Conservation (phyloP, 1,140 invertebrate genomes). For the Orussus abietinus region DNA sequence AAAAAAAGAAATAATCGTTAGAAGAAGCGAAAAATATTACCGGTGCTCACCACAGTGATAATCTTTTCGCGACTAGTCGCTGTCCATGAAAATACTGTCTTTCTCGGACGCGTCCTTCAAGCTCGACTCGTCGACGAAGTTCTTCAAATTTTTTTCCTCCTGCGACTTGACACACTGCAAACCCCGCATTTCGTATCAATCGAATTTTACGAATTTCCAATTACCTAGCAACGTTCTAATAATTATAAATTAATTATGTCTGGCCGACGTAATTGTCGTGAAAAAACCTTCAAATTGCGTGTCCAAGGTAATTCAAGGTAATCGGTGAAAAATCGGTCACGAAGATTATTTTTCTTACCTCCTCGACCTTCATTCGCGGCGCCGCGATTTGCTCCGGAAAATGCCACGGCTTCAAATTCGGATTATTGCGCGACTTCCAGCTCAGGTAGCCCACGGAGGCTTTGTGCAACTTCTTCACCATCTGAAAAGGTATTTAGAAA, state of each 20-base stretch:
- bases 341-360: slow-evolving; percentile 48
- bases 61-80: slow-evolving; percentile 48
- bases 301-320: slow-evolving; percentile 1
- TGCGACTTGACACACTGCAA: slow-evolving; percentile 49
- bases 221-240: slow-evolving; percentile 2
- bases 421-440: slow-evolving; percentile 77
- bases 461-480: slow-evolving; percentile 77
- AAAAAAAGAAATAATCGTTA: no score
- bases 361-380: slow-evolving; percentile 63
- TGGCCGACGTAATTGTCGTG: slow-evolving; percentile 5
- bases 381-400: slow-evolving; percentile 76
- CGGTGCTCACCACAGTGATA: no score
- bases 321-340: slow-evolving; percentile 5
- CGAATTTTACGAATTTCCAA: not conserved
- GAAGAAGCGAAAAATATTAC: no score
- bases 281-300: slow-evolving; percentile 1
- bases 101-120: slow-evolving; percentile 36
- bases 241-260: slow-evolving; percentile 7
- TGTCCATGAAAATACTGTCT: slow-evolving; percentile 43
- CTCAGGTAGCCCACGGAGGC: slow-evolving; percentile 71
- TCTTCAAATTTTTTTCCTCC: slow-evolving; percentile 50
- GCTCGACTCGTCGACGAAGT: slow-evolving; percentile 49
- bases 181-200: slow-evolving; percentile 3
- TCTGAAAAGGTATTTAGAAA: slow-evolving; percentile 32
- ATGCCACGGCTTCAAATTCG: slow-evolving; percentile 80